These are phyloP conservation scores for Tychaedon coryphoeus DNA, from an alignment of 2,113 vertebrate species.

Conservation along the genomic window DNA sequence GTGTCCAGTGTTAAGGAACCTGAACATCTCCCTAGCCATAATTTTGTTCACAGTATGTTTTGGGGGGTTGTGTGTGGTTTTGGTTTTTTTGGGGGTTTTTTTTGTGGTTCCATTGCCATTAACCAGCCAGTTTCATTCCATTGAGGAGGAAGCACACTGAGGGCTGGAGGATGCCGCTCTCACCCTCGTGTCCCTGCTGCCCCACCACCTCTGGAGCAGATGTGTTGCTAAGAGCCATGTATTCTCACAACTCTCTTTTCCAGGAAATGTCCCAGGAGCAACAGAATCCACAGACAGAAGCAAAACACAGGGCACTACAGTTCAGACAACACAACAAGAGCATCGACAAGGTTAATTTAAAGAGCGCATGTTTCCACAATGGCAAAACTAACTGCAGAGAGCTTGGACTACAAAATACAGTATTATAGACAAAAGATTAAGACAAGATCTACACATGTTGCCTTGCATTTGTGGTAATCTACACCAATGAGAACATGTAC, in stretches of 20 bases:
- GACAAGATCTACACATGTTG: slow-evolving; percentile 94
- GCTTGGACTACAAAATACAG: slow-evolving; percentile 79
- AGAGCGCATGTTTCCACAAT: slow-evolving; percentile 82
- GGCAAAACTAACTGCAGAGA: slow-evolving; percentile 75
- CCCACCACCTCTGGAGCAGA: neutral
- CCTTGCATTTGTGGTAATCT: slow-evolving; percentile 99
- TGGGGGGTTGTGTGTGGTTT: neutral
- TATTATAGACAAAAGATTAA: slow-evolving; percentile 82
- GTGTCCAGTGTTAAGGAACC: neutral
- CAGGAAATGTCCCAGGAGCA: slow-evolving; percentile 98
- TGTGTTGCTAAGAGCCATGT: neutral
- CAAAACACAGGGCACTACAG: slow-evolving; percentile 99
- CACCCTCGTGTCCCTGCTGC: fast-evolving
- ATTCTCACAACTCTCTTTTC: slow-evolving; percentile 60
- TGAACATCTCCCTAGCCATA: neutral
- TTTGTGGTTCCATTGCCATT: neutral
- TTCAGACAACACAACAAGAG: slow-evolving; percentile 98
- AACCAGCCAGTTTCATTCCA: neutral
- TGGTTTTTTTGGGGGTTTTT: neutral
- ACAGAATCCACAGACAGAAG: slow-evolving; percentile 98
- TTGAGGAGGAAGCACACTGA: fast-evolving
- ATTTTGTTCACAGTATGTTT: neutral
- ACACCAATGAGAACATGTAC: slow-evolving; percentile 97
- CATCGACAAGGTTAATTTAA: slow-evolving; percentile 98
- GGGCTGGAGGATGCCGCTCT: neutral